Evolutionary conservation across 2,113 vertebrate species (phyloP).

Genomic region (Hucho hucho): DNA sequence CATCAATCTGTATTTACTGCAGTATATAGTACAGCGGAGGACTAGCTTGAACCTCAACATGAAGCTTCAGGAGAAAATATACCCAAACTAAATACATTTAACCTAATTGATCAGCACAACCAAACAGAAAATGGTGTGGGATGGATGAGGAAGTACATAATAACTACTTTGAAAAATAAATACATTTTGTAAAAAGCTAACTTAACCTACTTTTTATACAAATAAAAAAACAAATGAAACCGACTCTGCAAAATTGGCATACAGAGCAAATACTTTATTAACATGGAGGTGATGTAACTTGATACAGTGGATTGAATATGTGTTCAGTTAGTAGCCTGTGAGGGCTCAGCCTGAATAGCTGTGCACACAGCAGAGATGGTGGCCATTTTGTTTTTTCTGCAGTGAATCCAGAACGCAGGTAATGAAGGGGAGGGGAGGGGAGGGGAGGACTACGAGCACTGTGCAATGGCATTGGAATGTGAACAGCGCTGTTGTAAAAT

Average conservation of each 20-base stretch:
- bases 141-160: background rate
- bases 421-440: conserved; percentile 43
- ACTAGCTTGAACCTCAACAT: conserved; percentile 6
- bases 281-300: conserved; percentile 12
- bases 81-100: background rate
- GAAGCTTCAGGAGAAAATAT: background rate
- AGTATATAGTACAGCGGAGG: background rate
- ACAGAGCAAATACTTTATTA: conserved; percentile 17
- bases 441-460: conserved; percentile 39
- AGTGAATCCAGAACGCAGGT: conserved; percentile 52
- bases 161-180: background rate
- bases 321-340: conserved; percentile 63
- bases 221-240: background rate
- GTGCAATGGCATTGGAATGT: conserved; percentile 62
- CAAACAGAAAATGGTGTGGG: no score
- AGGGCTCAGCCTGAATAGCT: conserved; percentile 45
- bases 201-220: background rate
- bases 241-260: background rate
- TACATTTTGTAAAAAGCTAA: no score
- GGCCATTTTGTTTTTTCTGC: conserved; percentile 68
- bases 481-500: conserved; percentile 28
- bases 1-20: background rate
- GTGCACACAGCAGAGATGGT: conserved; percentile 49
- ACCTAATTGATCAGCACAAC: background rate
- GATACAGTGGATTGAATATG: conserved; percentile 26